Base-by-base conservation (phyloP, 2,113 vertebrate species). In the Cheirogaleus medius region DNA sequence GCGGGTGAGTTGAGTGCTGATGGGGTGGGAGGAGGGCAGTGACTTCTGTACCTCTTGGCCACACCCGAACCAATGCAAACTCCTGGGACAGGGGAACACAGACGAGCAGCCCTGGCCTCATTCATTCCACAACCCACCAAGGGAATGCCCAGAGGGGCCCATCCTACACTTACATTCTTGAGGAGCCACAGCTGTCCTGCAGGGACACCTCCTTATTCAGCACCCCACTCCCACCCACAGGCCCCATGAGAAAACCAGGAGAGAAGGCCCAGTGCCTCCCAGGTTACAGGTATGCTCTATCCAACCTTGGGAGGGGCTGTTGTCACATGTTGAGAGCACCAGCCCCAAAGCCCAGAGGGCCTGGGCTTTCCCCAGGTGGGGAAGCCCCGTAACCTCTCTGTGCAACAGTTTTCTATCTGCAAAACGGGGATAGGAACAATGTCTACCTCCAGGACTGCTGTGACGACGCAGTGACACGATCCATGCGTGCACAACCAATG, bases 171-270 rank as follows among this genome's bases (percentile, higher is more conserved):
- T 25, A 34, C 13, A 29, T 44, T 87, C 95, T 68, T 73, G 56
- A 81, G 84, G 58, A 78, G 63, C 5, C 68, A 49, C 52, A 60
- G 78, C 23, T 29, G 44, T 56, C 60, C 56, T 37, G 32, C 14
- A 47, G 69, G 20, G 54, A 64, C 5, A 8, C 17, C 17, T 1
- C 27, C 13, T 42, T 10, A 29, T 13, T 20, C 21, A 14, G 39
- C 4, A 25, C 2, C 37, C 20, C 17, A 25, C n/a, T 8, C 17
- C 34, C 15, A 42, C 0, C 1, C 1, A 17, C 0, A 37, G 25
- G 49, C 13, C 25, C 58, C 10, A 0, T 0, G 8, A 82, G 27
- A 63, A 91, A 85, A 47, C 47, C 52, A 42, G 82, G 42, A 83
- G 81, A 37, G 68, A 47, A 13, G 63, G 37, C 23, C 3, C 0